Percentiles rank a stretch among this genome's conserved stretches.
phyloP scores from a whole-genome alignment of 2,113 vertebrate species.

The Entosphenus tridentatus region DNA sequence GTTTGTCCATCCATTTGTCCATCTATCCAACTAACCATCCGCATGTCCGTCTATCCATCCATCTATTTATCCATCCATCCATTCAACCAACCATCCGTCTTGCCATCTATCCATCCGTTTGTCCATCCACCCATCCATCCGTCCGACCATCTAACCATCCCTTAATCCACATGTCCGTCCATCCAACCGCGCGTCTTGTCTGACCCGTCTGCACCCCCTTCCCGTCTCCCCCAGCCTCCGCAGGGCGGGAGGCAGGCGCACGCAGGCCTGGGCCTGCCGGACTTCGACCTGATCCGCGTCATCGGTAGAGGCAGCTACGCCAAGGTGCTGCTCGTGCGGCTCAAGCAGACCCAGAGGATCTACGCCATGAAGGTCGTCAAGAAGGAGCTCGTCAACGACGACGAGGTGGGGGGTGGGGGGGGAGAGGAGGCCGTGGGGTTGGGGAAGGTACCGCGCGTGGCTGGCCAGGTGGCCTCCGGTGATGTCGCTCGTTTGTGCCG shows the following conservation, averaged over 20 bases:
- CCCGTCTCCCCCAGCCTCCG: slow-evolving; percentile 19
- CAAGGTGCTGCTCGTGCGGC: slow-evolving; percentile 72
- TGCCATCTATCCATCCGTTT: too few relatives aligned
- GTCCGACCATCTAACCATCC: too few relatives aligned
- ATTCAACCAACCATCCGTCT: too few relatives aligned
- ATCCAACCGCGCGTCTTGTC: background rate
- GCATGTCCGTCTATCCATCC: too few relatives aligned
- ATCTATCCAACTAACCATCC: too few relatives aligned
- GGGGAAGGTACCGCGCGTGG: background rate
- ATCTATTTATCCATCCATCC: too few relatives aligned
- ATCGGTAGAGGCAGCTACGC: slow-evolving; percentile 95
- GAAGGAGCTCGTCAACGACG: slow-evolving; percentile 93
- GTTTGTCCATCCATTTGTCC: too few relatives aligned
- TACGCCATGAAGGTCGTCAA: slow-evolving; percentile 99
- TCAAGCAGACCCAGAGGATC: slow-evolving; percentile 91
- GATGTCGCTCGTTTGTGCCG: slow-evolving; percentile 11
- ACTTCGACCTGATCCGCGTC: slow-evolving; percentile 82
- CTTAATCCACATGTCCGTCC: too few relatives aligned
- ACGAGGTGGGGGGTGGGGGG: slow-evolving; percentile 40
- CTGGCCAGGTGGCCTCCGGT: slow-evolving; percentile 9
- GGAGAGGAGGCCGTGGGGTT: background rate
- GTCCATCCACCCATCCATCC: too few relatives aligned
- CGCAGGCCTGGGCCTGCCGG: slow-evolving; percentile 65
- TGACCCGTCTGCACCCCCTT: background rate
- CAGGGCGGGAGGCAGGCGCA: slow-evolving; percentile 65